Conservation (phyloP, 92 coral and sea anemone species). For the Montipora capitata region DNA sequence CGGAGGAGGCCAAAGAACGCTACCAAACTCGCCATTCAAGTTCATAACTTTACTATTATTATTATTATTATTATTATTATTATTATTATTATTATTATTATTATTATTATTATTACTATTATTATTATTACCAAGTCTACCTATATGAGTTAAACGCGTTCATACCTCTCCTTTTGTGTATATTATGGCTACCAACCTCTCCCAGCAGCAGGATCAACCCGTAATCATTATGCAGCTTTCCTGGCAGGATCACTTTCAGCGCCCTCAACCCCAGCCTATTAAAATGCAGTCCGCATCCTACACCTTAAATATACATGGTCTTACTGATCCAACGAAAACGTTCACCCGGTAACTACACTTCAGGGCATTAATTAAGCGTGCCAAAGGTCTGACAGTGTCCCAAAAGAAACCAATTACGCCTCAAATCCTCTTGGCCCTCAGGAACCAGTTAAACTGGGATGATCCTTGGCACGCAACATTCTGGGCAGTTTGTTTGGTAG, state of each 20-base stretch:
- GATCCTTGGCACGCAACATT: slow-evolving; percentile 3
- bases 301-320: slow-evolving; percentile 16
- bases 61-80: too few species aligned
- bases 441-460: not conserved
- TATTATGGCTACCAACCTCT: slow-evolving; percentile 31
- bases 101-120: too few species aligned
- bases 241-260: slow-evolving; percentile 33
- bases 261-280: slow-evolving; percentile 34
- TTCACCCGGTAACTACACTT: slow-evolving; percentile 25
- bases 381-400: slow-evolving; percentile 14
- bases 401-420: slow-evolving; percentile 33
- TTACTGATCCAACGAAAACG: slow-evolving; percentile 28
- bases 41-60: too few species aligned
- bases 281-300: slow-evolving; percentile 28
- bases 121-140: too few species aligned
- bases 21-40: too few species aligned
- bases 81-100: too few species aligned
- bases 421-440: slow-evolving; percentile 23
- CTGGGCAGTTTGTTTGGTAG: slow-evolving; percentile 36
- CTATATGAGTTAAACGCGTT: too few species aligned
- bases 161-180: slow-evolving; percentile 29
- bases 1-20: too few species aligned
- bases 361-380: not conserved
- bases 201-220: slow-evolving; percentile 32
- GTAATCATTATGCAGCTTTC: slow-evolving; percentile 38